Conservation (phyloP, 1,140 invertebrate genomes). For the Octopus bimaculoides region DNA sequence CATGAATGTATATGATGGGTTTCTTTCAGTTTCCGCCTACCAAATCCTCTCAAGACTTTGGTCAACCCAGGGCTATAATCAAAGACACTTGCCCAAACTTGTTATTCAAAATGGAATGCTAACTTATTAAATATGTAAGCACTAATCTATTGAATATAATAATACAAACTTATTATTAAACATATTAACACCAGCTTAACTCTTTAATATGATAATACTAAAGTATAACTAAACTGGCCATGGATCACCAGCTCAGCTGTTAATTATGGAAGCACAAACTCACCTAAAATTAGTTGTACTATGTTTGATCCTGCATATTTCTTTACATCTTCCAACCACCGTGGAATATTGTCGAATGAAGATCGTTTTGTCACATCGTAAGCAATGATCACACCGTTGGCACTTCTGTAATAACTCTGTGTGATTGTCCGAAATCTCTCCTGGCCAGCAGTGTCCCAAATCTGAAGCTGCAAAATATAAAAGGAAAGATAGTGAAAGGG, state of each 20-base stretch:
- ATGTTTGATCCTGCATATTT: slow-evolving; percentile 89
- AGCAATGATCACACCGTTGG: slow-evolving; percentile 68
- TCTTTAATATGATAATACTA: too few species aligned
- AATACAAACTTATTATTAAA: slow-evolving; percentile 14
- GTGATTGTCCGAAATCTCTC: slow-evolving; percentile 97
- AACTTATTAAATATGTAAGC: too few species aligned
- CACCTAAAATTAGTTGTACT: slow-evolving; percentile 83
- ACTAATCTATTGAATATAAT: not conserved
- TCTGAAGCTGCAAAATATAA: slow-evolving; percentile 72
- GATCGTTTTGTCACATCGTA: slow-evolving; percentile 92
- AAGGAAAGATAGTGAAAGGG: not conserved
- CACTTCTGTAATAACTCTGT: slow-evolving; percentile 65
- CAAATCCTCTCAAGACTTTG: too few species aligned
- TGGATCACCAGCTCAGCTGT: too few species aligned
- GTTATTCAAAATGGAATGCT: too few species aligned
- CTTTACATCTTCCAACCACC: slow-evolving; percentile 93
- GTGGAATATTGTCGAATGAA: slow-evolving; percentile 82
- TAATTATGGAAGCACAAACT: slow-evolving; percentile 33
- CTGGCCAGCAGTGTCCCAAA: slow-evolving; percentile 97
- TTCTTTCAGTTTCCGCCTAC: too few species aligned
- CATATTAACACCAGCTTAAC: too few species aligned
- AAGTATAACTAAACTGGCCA: too few species aligned
- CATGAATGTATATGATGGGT: too few species aligned
- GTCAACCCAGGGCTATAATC: too few species aligned
- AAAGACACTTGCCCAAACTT: too few species aligned